Base-by-base conservation (phyloP, 2,113 vertebrate species). In the Triplophysa tibetana region DNA sequence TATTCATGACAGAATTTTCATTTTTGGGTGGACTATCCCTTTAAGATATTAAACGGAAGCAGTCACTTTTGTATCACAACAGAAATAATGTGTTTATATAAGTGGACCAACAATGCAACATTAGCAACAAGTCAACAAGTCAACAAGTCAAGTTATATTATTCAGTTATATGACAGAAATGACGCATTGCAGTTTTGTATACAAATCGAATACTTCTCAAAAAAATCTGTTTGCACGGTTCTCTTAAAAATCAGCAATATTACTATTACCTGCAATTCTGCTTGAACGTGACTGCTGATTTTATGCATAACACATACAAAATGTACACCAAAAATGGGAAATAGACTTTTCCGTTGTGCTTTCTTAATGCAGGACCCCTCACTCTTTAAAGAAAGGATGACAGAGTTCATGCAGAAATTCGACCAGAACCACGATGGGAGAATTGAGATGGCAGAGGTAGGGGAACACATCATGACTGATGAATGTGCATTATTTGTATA, bases 361-460 rank as follows among this genome's bases (percentile, higher is more conserved):
- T 73, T 75, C 63, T 24, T 62, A 79, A 85, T 81, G 58, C 85
- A 98, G 96, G 94, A 95, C 72, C 92, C 94, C 4, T 87, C 94
- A 79, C 93, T 84, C 77, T 92, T 98, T 82, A 93, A 89, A 65
- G 97, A 97, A 89, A 98, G 95, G 90, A 96, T 99, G 96, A 98
- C 95, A 91, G 96, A 96, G 52, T 99, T 99, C 89, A 98, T 99
- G 98, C 94, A 92, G 89, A 99, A 98, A 89, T 99, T 98, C 0
- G 98, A 99, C 91, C 95, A 97, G 91, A 99, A 99, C 16, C 92
- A 96, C 0, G 98, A 99, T 0, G 98, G 98, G 21, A 94, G 94
- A 80, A 99, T 99, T 5, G 97, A 99, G 91, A 95, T 99, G 95
- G 93, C 98, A 0, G 98, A 99, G 95, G 98, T 99, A 89, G 92